phyloP scores from a whole-genome alignment of 1,140 invertebrate genomes.

The Caenorhabditis elegans region WBcel235 BX284604.4:1308001-1308500 shows the following conservation, averaged over 20 bases:
- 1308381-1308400: background rate
- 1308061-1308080: slow-evolving; percentile 59
- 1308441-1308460: background rate
- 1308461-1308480: background rate
- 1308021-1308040: slow-evolving; percentile 57
- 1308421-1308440: background rate
- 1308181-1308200: slow-evolving; percentile 81
- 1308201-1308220: slow-evolving; percentile 52
- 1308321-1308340: background rate
- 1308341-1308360: background rate
- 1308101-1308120: slow-evolving; percentile 51
- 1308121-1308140: background rate
- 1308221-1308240: background rate
- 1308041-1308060: slow-evolving; percentile 63
- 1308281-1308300: slow-evolving; percentile 68
- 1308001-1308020: slow-evolving; percentile 59
- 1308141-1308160: slow-evolving; percentile 39
- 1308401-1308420: background rate
- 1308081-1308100: slow-evolving; percentile 34
- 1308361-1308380: background rate
- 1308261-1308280: slow-evolving; percentile 36
- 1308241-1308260: background rate
- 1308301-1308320: slow-evolving; percentile 79
- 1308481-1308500: too few relatives aligned
- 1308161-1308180: slow-evolving; percentile 88